phyloP scores from a whole-genome alignment of 2,113 vertebrate genomes.

The Gila orcuttii region DNA sequence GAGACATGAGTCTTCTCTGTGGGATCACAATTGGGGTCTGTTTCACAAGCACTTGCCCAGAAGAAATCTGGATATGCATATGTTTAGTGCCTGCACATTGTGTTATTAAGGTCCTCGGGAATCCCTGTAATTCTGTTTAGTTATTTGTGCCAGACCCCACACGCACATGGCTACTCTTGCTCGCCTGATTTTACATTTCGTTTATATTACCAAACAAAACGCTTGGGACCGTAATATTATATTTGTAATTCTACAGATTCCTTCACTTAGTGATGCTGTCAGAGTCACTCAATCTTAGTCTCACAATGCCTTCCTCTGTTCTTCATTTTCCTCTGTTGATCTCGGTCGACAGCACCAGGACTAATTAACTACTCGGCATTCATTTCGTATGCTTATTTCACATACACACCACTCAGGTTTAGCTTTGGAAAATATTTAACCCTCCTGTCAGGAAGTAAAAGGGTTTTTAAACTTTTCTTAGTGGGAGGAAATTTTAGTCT shows the following conservation, averaged over 20 bases:
- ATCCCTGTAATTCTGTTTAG: not conserved
- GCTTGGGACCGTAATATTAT: not conserved
- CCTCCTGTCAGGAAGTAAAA: conserved; percentile 13
- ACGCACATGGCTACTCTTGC: not conserved
- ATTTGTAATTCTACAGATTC: conserved; percentile 22
- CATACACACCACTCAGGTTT: not conserved
- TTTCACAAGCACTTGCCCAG: not conserved
- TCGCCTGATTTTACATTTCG: not conserved
- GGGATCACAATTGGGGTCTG: not conserved
- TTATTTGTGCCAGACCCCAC: conserved; percentile 9
- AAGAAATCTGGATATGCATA: conserved; percentile 11
- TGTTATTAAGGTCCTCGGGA: not conserved
- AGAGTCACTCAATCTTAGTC: conserved; percentile 10
- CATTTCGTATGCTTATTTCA: conserved; percentile 13
- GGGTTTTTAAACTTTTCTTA: not conserved
- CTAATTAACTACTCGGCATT: conserved; percentile 9
- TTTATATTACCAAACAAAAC: not conserved
- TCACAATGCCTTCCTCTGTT: not conserved
- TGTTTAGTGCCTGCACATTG: not conserved
- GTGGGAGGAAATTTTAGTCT: not conserved
- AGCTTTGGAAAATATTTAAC: conserved; percentile 13
- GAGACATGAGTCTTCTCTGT: not conserved
- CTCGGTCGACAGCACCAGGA: not conserved
- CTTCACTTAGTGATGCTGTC: not conserved
- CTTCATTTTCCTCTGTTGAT: conserved; percentile 25